Conservation (phyloP, 1,140 invertebrate species). For the Amyelois transitella region DNA sequence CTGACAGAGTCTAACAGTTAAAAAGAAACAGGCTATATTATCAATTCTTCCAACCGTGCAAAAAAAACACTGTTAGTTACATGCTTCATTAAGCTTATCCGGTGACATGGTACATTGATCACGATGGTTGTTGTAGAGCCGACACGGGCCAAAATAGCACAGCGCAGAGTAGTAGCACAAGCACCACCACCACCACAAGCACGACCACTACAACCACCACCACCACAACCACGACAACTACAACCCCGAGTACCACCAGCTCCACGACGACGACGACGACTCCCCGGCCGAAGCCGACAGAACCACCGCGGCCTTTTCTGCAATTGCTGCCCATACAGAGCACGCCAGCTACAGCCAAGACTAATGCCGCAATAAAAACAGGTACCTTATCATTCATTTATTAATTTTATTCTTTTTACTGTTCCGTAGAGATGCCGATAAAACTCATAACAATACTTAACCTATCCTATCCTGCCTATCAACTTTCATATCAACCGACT, state of each 20-base stretch:
- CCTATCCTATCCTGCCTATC: too few relatives aligned
- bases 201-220: constrained; percentile 37
- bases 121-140: constrained; percentile 30
- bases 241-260: constrained; percentile 71
- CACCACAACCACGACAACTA: constrained; percentile 56
- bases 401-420: background rate
- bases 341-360: constrained; percentile 38
- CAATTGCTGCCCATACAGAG: constrained; percentile 56
- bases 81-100: background rate
- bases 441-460: too few relatives aligned
- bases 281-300: constrained; percentile 50
- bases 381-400: constrained; percentile 21
- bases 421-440: background rate
- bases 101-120: constrained; percentile 11
- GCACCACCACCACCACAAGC: constrained; percentile 25
- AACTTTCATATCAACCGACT: too few relatives aligned
- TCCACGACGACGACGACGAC: constrained; percentile 50
- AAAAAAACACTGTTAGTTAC: background rate
- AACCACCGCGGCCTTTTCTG: constrained; percentile 54
- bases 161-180: constrained; percentile 31
- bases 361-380: constrained; percentile 46
- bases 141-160: constrained; percentile 31
- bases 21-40: too few relatives aligned
- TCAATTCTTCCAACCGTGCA: too few relatives aligned
- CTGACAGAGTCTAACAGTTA: too few relatives aligned